Conservation (phyloP, 2,113 vertebrate species). For the Cyphotilapia sp. region DNA sequence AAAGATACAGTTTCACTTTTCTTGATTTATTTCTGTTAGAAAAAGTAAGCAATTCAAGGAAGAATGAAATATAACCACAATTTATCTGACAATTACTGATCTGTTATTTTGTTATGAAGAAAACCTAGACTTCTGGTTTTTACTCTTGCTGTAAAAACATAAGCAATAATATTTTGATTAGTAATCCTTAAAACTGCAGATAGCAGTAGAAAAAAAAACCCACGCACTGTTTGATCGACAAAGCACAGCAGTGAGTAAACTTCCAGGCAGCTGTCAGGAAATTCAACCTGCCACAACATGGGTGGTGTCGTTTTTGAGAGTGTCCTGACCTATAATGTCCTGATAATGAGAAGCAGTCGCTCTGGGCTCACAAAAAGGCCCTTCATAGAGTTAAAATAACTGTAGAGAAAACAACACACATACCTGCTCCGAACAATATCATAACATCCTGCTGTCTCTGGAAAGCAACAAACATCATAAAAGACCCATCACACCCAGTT, state of each 20-base stretch:
- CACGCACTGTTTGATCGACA: background rate
- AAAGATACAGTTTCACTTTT: background rate
- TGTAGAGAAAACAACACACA: background rate
- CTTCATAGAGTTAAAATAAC: background rate
- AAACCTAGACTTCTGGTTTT: background rate
- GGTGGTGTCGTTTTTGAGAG: background rate
- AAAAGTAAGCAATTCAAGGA: background rate
- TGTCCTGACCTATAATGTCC: background rate
- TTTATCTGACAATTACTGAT: background rate
- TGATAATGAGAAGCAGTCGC: background rate
- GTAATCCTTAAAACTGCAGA: background rate
- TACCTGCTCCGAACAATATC: background rate
- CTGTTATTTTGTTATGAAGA: background rate
- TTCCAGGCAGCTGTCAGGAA: background rate
- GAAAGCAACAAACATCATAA: background rate
- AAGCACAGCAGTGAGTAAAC: background rate
- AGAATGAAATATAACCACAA: background rate
- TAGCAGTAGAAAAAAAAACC: accelerated
- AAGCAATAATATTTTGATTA: background rate
- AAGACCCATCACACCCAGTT: background rate
- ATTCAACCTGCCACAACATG: background rate
- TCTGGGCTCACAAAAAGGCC: background rate
- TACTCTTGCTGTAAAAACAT: background rate
- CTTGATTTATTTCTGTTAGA: background rate
- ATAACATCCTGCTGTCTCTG: background rate